Percentiles rank a stretch among this genome's conserved stretches.
Evolutionary conservation across 1,140 invertebrate genomes (phyloP).

Genomic region (Ceratina australensis): DNA sequence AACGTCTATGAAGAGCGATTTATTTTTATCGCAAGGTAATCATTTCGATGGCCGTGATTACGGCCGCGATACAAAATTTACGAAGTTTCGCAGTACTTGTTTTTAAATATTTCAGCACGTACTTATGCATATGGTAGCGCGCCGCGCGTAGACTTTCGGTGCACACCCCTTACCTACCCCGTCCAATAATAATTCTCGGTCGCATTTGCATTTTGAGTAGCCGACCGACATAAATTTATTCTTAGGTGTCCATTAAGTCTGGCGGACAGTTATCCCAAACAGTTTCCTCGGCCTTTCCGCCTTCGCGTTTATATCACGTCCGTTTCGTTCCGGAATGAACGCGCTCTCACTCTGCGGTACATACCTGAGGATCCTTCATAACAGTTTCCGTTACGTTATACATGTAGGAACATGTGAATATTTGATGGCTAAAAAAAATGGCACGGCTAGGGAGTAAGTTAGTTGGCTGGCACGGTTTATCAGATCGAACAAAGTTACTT

Average conservation of each 20-base stretch:
- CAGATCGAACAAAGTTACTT: no score
- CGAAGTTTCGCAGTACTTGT: background rate
- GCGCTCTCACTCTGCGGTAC: background rate
- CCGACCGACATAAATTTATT: constrained; percentile 38
- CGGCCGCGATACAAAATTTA: background rate
- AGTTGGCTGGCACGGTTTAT: no score
- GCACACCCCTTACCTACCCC: background rate
- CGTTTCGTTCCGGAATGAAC: background rate
- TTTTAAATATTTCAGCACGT: background rate
- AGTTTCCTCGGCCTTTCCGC: constrained; percentile 20
- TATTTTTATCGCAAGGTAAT: constrained; percentile 34
- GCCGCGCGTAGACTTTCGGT: background rate
- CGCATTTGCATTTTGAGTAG: constrained; percentile 37
- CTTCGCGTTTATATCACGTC: constrained; percentile 18
- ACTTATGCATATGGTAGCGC: background rate
- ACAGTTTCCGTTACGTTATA: background rate
- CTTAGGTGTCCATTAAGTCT: constrained; percentile 27
- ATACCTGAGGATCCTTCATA: constrained; percentile 7
- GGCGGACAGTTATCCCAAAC: constrained; percentile 8
- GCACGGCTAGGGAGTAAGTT: no score
- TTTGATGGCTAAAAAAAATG: background rate
- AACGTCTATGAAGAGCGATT: constrained; percentile 17
- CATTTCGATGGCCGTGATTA: no score
- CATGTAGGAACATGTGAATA: background rate
- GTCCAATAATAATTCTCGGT: constrained; percentile 17